Percentiles rank a stretch among this genome's conserved stretches.
Evolutionary conservation across 1,140 invertebrate genomes (phyloP).

Genomic region (Hyles vespertilio): DNA sequence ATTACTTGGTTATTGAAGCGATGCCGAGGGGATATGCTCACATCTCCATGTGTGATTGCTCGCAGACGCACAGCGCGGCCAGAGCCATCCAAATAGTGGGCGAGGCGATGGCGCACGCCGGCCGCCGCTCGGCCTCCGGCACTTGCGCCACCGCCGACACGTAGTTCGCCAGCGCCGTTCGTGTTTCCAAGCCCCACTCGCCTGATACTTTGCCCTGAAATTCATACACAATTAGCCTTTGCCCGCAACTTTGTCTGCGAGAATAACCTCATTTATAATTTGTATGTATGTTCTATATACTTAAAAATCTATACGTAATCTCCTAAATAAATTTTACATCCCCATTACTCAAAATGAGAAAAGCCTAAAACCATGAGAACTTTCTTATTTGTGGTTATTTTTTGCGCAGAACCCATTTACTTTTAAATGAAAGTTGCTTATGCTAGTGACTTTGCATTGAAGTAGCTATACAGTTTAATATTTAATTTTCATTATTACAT

Average conservation of each 20-base stretch:
- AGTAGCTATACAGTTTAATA: too few species aligned
- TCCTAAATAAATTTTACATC: too few species aligned
- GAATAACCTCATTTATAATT: not conserved
- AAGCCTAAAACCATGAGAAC: not conserved
- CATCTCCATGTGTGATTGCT: conserved; percentile 93
- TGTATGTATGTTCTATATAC: not conserved
- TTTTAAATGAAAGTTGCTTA: too few species aligned
- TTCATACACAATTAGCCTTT: not conserved
- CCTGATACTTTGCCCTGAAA: conserved; percentile 89
- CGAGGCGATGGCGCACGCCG: conserved; percentile 85
- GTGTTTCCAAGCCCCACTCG: conserved; percentile 91
- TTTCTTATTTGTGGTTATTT: not conserved
- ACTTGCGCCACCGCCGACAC: conserved; percentile 91
- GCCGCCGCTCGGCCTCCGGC: conserved; percentile 83
- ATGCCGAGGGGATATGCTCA: conserved; percentile 39
- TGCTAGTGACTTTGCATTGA: too few species aligned
- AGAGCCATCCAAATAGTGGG: conserved; percentile 94
- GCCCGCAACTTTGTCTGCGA: too few species aligned
- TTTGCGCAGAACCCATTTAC: not conserved
- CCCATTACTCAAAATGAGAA: not conserved
- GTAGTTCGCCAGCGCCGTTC: conserved; percentile 93
- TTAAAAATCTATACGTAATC: too few species aligned
- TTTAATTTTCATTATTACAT: too few species aligned
- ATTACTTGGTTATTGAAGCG: conserved; percentile 1
- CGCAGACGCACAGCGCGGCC: conserved; percentile 94